Evolutionary conservation across 1,140 invertebrate species (phyloP), one percentile per base, ranked within the genome.

Genomic region (Penaeus chinensis): DNA sequence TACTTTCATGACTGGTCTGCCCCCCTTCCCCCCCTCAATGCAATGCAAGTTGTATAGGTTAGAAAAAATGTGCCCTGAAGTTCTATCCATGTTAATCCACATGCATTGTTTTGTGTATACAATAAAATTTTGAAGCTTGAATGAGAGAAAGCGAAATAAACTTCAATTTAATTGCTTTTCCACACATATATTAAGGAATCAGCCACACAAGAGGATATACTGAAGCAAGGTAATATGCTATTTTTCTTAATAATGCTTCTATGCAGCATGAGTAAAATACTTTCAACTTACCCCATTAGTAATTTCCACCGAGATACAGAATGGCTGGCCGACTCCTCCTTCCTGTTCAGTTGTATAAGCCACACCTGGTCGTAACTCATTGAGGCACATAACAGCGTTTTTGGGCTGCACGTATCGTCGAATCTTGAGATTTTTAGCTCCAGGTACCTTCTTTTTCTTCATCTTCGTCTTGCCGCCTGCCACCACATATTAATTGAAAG

Each of bases 401-500:
- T 87, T 87, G 13, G 86, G 86, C 86, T 87, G 86, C 66, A 87
- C 86, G n/a, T 87, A 87, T 27, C 80, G 27, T 13, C 86, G 86
- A 79, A 87, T 87, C 71, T 87, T 87, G 47, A 87, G 74, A 76
- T 87, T 87, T 81, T 87, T 87, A n/a, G 86, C 86, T 76, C 86
- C 86, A 13, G 86, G 86, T 37, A 87, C 86, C 86, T 87, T 87
- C 86, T 87, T 87, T 87, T 81, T 87, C 81, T 87, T 87, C 71
- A 87, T 66, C 86, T 87, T 87, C 71, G 82, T 66, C 86, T 87
- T 87, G 86, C 82, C 27, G 86, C 86, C 86, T 87, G 86, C 80
- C 86, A 87, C 86, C 86, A 87, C 86, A 87, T 77, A 87, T 87
- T 87, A 87, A 87, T 87, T 87, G 86, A 87, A 87, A 87, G 86